Base-by-base conservation (phyloP, 2,797 vertebrate genomes). In the Acrossocheilus wenchowensis region DNA sequence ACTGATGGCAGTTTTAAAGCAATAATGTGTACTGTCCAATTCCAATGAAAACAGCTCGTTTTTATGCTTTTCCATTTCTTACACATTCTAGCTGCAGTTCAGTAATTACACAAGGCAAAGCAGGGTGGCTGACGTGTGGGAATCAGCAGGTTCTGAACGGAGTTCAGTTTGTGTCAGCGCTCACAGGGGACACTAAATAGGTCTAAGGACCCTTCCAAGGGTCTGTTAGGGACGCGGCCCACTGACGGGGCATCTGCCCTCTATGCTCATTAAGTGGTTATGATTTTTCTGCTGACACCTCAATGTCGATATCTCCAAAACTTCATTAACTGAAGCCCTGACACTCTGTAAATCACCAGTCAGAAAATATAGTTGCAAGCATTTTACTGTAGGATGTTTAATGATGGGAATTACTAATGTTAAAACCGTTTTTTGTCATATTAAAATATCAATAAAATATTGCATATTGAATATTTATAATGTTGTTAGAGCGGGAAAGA, bases 221-320 rank as follows among this genome's bases (percentile, higher is more conserved):
- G 73, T 34, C 69, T 78, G n/a, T 41, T 48, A 64, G 79, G 84
- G 73, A 43, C 30, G 1, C 6, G 19, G 19, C 75, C 12, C 57
- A 85, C 19, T 6, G 50, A 36, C 39, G 23, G 9, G 36, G 57
- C 34, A 39, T 68, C 39, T 69, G 64, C 21, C 43, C 78, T 83
- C 39, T 82, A 45, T 75, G 23, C 74, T 89, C 78, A 86, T 90
- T 88, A 84, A 23, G 11, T 48, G 26, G 34, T 82, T 81, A 87
- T 71, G 57, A 84, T 43, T 66, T 75, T n/a, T 34, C 39, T 50
- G 11, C 80, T 41, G 82, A 85, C 87, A 72, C 81, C 50, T 78
- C 54, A 34, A 39, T 84, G 72, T 82, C 36, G 83, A 60, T 54
- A 73, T 54, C 36, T 12, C 39, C 23, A 78, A 84, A 87, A 86